These are phyloP conservation scores for Pempheris klunzingeri DNA, from an alignment of 2,797 vertebrate genomes.

Conservation along the genomic window DNA sequence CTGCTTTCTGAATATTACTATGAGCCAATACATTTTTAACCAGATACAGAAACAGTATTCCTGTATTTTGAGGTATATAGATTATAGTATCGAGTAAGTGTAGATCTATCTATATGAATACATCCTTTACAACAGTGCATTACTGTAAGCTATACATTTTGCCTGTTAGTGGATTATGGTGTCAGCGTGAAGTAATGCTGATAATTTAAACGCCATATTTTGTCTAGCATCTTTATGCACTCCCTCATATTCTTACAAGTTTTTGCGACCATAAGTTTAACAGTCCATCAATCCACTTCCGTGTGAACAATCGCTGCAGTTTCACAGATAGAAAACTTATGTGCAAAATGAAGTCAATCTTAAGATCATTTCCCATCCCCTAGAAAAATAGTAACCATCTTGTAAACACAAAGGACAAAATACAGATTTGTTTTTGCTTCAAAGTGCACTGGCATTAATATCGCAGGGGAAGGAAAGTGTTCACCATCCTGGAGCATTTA, in stretches of 20 bases:
- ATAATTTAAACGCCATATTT: slow-evolving; percentile 44
- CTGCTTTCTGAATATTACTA: slow-evolving; percentile 30
- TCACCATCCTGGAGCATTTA: slow-evolving; percentile 21
- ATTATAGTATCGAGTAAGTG: slow-evolving; percentile 53
- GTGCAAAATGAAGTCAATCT: slow-evolving; percentile 71
- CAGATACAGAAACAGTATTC: slow-evolving; percentile 56
- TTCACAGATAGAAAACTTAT: slow-evolving; percentile 63
- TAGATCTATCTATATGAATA: slow-evolving; percentile 63
- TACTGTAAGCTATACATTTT: slow-evolving; percentile 35
- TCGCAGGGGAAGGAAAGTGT: slow-evolving; percentile 47
- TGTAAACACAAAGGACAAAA: slow-evolving; percentile 71
- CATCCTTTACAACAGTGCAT: slow-evolving; percentile 53
- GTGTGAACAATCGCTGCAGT: slow-evolving; percentile 41
- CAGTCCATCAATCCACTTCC: slow-evolving; percentile 27
- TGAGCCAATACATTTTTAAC: slow-evolving; percentile 49
- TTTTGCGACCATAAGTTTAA: slow-evolving; percentile 9
- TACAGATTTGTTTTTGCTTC: slow-evolving; percentile 66
- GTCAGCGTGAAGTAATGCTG: slow-evolving; percentile 12
- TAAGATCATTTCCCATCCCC: slow-evolving; percentile 52
- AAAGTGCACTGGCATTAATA: slow-evolving; percentile 65
- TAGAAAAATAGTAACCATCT: slow-evolving; percentile 78
- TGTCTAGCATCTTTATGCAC: slow-evolving; percentile 14
- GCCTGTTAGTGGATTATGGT: slow-evolving; percentile 29
- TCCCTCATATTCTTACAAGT: slow-evolving; percentile 15
- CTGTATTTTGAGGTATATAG: slow-evolving; percentile 75